Base-by-base conservation (phyloP, 2,113 vertebrate genomes). In the Procapra przewalskii region DNA sequence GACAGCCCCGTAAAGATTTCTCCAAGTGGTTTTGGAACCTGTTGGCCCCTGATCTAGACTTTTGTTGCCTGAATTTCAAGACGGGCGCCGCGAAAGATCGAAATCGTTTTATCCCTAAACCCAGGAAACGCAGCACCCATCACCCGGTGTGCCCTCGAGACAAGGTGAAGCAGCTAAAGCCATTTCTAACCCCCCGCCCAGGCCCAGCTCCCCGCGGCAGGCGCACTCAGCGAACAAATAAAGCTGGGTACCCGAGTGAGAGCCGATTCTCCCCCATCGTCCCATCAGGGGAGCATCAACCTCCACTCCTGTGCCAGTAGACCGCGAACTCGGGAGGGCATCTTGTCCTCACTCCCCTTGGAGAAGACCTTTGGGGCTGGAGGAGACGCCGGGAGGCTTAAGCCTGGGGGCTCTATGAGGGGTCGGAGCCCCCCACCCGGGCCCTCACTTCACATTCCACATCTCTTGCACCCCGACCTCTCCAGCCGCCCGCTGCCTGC, bases 301-400 rank as follows among this genome's bases (percentile, higher is more conserved):
- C 4, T 5, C 40, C 71, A 27, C 23, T 7, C 14, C 19, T 48
- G 45, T 27, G 64, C 45, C 29, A 3, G 59, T 10, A 33, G 57
- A 52, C 21, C 1, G 0, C 25, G 2, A 29, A 43, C 6, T 3
- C 25, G 13, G 43, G 25, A 48, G 0, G 1, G 10, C 21, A 62
- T 52, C 75, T 71, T 83, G 12, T 36, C 8, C 17, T 11, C 55
- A 25, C 11, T 67, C 23, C 25, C 31, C 33, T 64, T 4, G 2
- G 17, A 2, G 1, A 94, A 81, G 57, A 59, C 11, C 0, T 2
- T 40, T 0, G 1, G 1, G 19, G 23, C 27, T 57, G 17, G 12
- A 6, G 4, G 15, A 77, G 13, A 71, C 11, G 3, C 21, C 29
- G n/a, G 17, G 43, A 33, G n/a, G 40, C 8, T 13, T 33, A 43